Evolutionary conservation across 2,113 vertebrate genomes (phyloP).

Genomic region (Gymnogyps californianus): DNA sequence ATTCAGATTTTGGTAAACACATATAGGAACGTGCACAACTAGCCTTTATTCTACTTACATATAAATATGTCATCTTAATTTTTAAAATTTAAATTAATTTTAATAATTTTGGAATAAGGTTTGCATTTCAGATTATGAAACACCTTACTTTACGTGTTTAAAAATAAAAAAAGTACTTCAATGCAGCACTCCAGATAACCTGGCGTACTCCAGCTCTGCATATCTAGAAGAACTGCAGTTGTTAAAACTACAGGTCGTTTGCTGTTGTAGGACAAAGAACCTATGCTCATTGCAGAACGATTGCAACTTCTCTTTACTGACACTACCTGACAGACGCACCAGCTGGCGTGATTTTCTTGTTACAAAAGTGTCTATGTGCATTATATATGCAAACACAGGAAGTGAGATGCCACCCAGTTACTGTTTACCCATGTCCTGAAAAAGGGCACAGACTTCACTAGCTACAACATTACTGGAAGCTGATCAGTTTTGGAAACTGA

Average conservation of each 20-base stretch:
- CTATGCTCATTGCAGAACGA: fast-evolving
- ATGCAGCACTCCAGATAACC: neutral
- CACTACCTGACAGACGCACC: neutral
- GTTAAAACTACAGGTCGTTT: neutral
- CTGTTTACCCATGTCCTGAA: neutral
- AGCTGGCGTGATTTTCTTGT: neutral
- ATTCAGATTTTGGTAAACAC: neutral
- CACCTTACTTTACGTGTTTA: neutral
- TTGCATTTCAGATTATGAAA: neutral
- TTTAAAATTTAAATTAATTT: neutral
- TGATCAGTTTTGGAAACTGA: neutral
- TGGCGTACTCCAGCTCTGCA: neutral
- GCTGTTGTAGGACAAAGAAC: neutral
- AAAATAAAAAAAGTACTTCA: neutral
- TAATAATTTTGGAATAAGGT: neutral
- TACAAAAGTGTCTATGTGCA: neutral
- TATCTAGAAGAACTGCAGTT: neutral
- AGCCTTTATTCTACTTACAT: neutral
- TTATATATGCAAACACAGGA: neutral
- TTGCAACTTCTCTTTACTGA: neutral
- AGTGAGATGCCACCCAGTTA: neutral
- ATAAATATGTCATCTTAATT: neutral
- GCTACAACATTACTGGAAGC: neutral
- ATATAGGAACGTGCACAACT: neutral
- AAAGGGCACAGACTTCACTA: neutral